Conservation (phyloP, 2,888 invertebrate species). For the Desoria tigrina region DNA sequence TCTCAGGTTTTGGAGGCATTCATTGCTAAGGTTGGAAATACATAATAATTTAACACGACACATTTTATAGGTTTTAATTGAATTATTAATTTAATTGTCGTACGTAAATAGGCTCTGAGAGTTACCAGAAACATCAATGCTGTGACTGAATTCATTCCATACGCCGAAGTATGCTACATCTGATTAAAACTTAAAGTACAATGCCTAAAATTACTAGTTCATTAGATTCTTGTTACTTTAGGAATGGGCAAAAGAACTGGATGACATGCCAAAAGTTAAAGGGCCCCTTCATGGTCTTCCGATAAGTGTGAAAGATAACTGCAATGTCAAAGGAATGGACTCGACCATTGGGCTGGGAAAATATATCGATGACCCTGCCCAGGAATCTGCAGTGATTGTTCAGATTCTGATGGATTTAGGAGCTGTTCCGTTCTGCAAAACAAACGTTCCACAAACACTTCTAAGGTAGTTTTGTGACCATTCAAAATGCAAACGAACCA, state of each 20-base stretch:
- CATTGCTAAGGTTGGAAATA: slow-evolving; percentile 42
- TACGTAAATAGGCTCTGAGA: slow-evolving; percentile 28
- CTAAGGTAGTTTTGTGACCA: slow-evolving; percentile 32
- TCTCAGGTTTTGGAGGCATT: slow-evolving; percentile 42
- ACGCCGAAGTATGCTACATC: slow-evolving; percentile 24
- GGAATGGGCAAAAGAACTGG: slow-evolving; percentile 46
- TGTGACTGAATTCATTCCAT: slow-evolving; percentile 22
- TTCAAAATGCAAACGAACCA: no score
- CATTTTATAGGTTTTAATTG: background rate
- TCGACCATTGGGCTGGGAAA: slow-evolving; percentile 56
- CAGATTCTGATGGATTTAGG: slow-evolving; percentile 45
- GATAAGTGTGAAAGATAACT: slow-evolving; percentile 56
- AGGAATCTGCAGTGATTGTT: slow-evolving; percentile 48
- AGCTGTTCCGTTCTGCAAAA: slow-evolving; percentile 53
- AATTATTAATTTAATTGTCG: background rate
- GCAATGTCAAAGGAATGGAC: slow-evolving; percentile 56
- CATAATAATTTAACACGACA: background rate
- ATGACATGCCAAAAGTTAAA: slow-evolving; percentile 30
- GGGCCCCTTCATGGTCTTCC: slow-evolving; percentile 56
- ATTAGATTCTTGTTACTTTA: slow-evolving; percentile 9
- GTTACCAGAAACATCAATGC: slow-evolving; percentile 24
- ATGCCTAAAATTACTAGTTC: no score
- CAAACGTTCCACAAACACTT: slow-evolving; percentile 57
- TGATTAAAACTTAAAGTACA: no score
- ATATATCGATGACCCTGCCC: slow-evolving; percentile 54